These are phyloP conservation scores for Desmophyllum pertusum DNA, from an alignment of 92 coral and sea anemone genomes.

Conservation along the genomic window DNA sequence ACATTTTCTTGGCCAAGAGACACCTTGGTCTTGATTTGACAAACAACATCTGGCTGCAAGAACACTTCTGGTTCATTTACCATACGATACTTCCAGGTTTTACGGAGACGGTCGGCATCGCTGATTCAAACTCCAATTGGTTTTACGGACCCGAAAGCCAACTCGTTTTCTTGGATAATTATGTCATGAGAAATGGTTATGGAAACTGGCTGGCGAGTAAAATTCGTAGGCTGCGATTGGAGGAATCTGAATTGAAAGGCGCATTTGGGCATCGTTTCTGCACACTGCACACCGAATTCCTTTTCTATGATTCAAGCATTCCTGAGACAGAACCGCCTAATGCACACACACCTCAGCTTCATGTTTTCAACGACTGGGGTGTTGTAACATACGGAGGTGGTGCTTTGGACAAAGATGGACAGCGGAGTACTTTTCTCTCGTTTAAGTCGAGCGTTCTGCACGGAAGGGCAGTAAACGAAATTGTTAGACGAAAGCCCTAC, in stretches of 20 bases:
- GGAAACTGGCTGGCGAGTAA: conserved; percentile 79
- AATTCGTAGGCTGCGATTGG: too few species aligned
- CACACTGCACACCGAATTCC: conserved; percentile 71
- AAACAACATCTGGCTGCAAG: conserved; percentile 68
- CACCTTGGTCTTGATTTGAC: conserved; percentile 67
- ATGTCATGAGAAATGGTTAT: conserved; percentile 67
- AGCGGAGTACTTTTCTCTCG: conserved; percentile 52
- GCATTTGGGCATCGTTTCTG: conserved; percentile 48
- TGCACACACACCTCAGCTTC: conserved; percentile 42
- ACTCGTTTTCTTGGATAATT: conserved; percentile 77
- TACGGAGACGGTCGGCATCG: conserved; percentile 76
- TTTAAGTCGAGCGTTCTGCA: conserved; percentile 85
- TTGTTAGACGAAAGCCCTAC: conserved; percentile 44
- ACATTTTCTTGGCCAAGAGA: conserved; percentile 76
- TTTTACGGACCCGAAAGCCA: conserved; percentile 86
- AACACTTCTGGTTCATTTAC: conserved; percentile 83
- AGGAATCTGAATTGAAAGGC: too few species aligned
- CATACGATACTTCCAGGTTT: conserved; percentile 78
- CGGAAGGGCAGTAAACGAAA: conserved; percentile 75
- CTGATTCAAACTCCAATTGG: conserved; percentile 78
- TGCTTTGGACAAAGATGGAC: neutral
- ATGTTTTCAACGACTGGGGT: conserved; percentile 90
- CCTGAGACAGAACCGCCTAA: conserved; percentile 36
- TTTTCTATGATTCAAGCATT: conserved; percentile 69
- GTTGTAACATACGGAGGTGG: conserved; percentile 70